A percentile compares a stretch with the other conserved stretches of the same genome.
These are phyloP conservation scores for Sarcophaga carnaria DNA, from an alignment of 2,888 invertebrate species.

Conservation along the genomic window DNA sequence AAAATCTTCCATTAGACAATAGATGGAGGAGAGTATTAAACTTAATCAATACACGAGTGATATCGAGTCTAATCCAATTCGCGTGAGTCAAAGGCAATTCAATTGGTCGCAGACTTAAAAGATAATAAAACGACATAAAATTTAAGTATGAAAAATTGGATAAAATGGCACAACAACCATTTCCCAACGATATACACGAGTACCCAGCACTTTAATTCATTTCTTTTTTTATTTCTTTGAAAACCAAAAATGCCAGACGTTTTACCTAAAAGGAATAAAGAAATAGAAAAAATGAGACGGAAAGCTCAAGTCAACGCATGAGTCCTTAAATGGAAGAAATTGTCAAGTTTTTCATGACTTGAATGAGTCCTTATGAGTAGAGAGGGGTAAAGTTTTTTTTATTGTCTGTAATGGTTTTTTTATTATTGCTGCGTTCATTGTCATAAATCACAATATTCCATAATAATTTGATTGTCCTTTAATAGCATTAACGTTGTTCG, in stretches of 20 bases:
- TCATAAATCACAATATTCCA: conserved; percentile 59
- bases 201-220: not conserved
- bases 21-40: conserved; percentile 15
- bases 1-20: not conserved
- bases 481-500: conserved; percentile 55
- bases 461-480: conserved; percentile 63
- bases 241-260: not conserved
- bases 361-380: not conserved
- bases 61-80: conserved; percentile 53
- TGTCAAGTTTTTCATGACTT: not conserved
- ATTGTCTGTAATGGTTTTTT: conserved; percentile 43
- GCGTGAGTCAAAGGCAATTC: conserved; percentile 47
- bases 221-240: not conserved
- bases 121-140: conserved; percentile 35
- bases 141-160: conserved; percentile 51
- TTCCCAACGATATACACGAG: conserved; percentile 3
- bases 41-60: conserved; percentile 40
- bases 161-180: conserved; percentile 24
- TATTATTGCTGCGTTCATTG: not conserved
- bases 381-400: conserved; percentile 25
- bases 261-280: not conserved
- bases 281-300: not conserved
- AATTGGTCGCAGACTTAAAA: conserved; percentile 54
- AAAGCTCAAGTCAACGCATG: conserved; percentile 1
- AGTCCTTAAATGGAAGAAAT: conserved; percentile 11